phyloP scores from a whole-genome alignment of 2,797 vertebrate species.

The Coendou prehensilis region DNA sequence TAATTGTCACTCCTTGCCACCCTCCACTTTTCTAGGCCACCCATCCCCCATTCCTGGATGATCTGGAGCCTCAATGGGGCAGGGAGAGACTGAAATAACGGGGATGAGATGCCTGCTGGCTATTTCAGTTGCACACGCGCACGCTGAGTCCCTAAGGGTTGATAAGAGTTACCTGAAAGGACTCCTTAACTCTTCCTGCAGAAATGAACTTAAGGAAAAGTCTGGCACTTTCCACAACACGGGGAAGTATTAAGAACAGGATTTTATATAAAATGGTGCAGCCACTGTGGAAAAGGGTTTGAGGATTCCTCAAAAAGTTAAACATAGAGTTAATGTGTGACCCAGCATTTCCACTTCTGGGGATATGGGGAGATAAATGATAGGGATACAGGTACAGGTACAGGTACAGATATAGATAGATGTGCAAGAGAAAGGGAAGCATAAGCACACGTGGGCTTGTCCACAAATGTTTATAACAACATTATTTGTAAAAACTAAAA shows the following conservation, averaged over 20 bases:
- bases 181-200: constrained; percentile 58
- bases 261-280: neutral
- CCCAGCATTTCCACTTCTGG: neutral
- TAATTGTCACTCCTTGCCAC: neutral
- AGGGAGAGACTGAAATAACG: constrained; percentile 33
- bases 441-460: neutral
- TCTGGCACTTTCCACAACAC: neutral
- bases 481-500: neutral
- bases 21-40: constrained; percentile 62
- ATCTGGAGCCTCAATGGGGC: neutral
- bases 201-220: constrained; percentile 45
- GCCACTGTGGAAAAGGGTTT: neutral
- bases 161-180: constrained; percentile 69
- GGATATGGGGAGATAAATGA: neutral
- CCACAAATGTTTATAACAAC: neutral
- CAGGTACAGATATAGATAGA: neutral
- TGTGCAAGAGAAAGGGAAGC: neutral
- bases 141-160: constrained; percentile 63
- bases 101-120: constrained; percentile 48
- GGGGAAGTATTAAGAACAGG: neutral
- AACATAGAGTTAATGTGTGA: neutral
- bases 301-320: neutral
- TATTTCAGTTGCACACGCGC: neutral
- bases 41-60: constrained; percentile 37
- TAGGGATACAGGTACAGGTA: neutral